Percentiles rank a stretch among this genome's conserved stretches.
phyloP scores from a whole-genome alignment of 1,140 invertebrate species.

The Grapholita molesta region DNA sequence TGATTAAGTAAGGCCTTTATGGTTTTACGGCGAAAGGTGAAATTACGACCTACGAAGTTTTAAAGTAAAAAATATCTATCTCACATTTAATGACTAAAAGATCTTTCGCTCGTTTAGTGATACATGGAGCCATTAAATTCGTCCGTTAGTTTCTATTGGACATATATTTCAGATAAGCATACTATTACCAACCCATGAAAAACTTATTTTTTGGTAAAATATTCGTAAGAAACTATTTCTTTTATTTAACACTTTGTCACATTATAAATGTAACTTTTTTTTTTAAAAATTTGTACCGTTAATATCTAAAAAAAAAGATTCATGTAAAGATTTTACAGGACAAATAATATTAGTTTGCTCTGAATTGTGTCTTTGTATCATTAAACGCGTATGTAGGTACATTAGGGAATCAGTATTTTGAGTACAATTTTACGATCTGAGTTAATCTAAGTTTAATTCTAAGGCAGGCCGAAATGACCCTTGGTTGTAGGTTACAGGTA shows the following conservation, averaged over 20 bases:
- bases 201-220: too few species aligned
- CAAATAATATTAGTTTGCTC: too few species aligned
- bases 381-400: neutral
- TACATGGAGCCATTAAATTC: neutral
- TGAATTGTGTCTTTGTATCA: neutral
- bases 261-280: too few species aligned
- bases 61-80: neutral
- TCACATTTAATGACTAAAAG: neutral
- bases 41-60: neutral
- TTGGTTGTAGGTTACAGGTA: constrained; percentile 36
- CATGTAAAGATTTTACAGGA: neutral
- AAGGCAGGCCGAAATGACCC: constrained; percentile 50
- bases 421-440: neutral
- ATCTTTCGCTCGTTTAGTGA: neutral
- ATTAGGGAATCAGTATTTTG: constrained; percentile 8
- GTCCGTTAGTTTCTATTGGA: too few species aligned
- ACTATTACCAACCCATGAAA: too few species aligned
- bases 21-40: neutral
- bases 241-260: too few species aligned
- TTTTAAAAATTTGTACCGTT: too few species aligned
- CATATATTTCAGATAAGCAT: too few species aligned
- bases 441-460: constrained; percentile 21
- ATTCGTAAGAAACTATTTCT: too few species aligned
- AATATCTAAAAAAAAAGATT: too few species aligned
- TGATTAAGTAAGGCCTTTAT: neutral